Evolutionary conservation across 2,113 vertebrate genomes (phyloP).

Genomic region (Nestor notabilis): DNA sequence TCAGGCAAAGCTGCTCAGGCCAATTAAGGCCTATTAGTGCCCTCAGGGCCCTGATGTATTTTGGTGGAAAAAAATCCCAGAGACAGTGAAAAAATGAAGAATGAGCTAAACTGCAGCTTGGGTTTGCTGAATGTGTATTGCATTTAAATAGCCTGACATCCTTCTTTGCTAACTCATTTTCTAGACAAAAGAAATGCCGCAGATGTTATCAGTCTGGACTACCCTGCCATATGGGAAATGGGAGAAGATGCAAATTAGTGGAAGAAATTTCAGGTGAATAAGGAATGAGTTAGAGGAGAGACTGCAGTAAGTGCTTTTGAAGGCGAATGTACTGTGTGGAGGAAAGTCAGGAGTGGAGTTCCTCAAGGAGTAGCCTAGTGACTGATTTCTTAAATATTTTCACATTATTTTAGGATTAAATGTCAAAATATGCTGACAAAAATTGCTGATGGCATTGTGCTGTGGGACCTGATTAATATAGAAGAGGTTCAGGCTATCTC

Average conservation of each 20-base stretch:
- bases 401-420: not conserved
- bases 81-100: not conserved
- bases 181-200: conserved; percentile 32
- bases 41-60: not conserved
- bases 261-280: conserved; percentile 43
- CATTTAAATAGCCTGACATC: not conserved
- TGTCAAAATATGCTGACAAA: not conserved
- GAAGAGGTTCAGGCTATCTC: not conserved
- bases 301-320: not conserved
- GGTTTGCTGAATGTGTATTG: not conserved
- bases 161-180: conserved; percentile 5
- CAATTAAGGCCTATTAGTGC: not conserved
- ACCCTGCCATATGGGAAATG: not conserved
- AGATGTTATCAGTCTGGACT: not conserved
- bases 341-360: not conserved
- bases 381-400: not conserved
- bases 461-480: not conserved
- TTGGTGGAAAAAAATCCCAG: not conserved
- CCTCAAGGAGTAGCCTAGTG: not conserved
- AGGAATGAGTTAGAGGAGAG: conserved; percentile 1
- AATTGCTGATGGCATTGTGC: not conserved
- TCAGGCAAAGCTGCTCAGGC: not conserved
- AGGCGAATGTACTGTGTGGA: not conserved
- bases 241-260: not conserved
- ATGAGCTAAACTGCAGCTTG: not conserved